These are phyloP conservation scores for Noctua comes DNA, from an alignment of 2,888 invertebrate genomes.

Conservation along the genomic window DNA sequence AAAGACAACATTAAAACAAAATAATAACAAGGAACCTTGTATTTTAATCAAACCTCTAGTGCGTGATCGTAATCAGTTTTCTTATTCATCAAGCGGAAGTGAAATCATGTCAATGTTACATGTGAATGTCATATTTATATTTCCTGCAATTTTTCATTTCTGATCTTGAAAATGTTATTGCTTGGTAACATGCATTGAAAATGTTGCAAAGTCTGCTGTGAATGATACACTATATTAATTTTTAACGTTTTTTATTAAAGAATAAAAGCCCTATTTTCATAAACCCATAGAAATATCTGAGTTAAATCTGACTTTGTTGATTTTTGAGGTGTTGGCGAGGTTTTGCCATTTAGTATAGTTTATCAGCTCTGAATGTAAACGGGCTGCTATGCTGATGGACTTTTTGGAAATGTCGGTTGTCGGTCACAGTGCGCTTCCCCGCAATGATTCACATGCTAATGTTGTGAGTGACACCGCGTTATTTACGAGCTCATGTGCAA, in stretches of 20 bases:
- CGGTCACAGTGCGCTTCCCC: constrained; percentile 17
- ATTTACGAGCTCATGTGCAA: constrained; percentile 71
- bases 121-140: constrained; percentile 21
- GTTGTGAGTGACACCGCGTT: constrained; percentile 69
- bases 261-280: neutral
- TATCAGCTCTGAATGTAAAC: neutral
- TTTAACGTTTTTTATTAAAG: neutral
- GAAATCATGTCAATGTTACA: constrained; percentile 48
- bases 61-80: constrained; percentile 31
- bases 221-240: neutral
- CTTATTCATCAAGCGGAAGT: constrained; percentile 24
- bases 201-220: neutral
- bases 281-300: neutral
- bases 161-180: constrained; percentile 8
- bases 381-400: constrained; percentile 19
- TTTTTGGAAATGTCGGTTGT: constrained; percentile 16
- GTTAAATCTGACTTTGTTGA: neutral
- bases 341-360: neutral
- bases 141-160: neutral
- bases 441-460: constrained; percentile 65
- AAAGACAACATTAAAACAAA: neutral
- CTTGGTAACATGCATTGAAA: constrained; percentile 17
- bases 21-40: neutral
- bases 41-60: constrained; percentile 13
- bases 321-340: neutral